Percentiles rank a stretch among this genome's conserved stretches.
These are phyloP conservation scores for Cataglyphis hispanica DNA, from an alignment of 1,140 invertebrate genomes.

Conservation along the genomic window DNA sequence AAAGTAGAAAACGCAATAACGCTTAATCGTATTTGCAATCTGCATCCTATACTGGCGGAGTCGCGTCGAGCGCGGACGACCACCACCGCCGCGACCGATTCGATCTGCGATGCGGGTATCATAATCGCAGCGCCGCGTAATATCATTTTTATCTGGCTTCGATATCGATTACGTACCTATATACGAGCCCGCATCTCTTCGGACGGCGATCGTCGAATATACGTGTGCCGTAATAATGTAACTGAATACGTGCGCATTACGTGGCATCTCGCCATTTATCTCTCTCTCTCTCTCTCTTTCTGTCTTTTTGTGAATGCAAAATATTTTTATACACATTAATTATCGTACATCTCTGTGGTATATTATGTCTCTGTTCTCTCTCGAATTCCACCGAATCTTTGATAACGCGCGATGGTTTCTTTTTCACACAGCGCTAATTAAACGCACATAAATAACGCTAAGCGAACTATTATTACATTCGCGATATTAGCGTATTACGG, in stretches of 20 bases:
- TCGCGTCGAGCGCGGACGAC: conserved; percentile 23
- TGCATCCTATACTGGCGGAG: conserved; percentile 47
- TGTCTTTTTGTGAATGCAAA: background rate
- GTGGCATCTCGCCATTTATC: background rate
- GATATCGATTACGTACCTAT: conserved; percentile 53
- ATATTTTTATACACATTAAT: background rate
- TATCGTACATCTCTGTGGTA: background rate
- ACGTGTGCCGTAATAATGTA: conserved; percentile 47
- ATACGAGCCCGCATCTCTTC: conserved; percentile 36
- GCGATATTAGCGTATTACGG: conserved; percentile 70
- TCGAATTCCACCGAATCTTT: conserved; percentile 18
- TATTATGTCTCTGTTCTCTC: background rate
- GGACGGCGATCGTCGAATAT: conserved; percentile 31
- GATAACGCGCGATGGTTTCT: conserved; percentile 2
- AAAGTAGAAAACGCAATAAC: conserved; percentile 61
- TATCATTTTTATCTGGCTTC: conserved; percentile 61
- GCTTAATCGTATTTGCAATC: conserved; percentile 62
- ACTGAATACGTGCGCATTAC: conserved; percentile 24
- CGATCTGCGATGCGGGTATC: conserved; percentile 57
- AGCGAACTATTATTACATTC: conserved; percentile 74
- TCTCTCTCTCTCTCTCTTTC: background rate
- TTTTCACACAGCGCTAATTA: conserved; percentile 69
- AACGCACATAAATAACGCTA: conserved; percentile 74
- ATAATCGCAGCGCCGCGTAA: conserved; percentile 57
- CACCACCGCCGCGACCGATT: conserved; percentile 19